These are phyloP conservation scores for Parus major DNA, from an alignment of 2,113 vertebrate species.

Conservation along the genomic window DNA sequence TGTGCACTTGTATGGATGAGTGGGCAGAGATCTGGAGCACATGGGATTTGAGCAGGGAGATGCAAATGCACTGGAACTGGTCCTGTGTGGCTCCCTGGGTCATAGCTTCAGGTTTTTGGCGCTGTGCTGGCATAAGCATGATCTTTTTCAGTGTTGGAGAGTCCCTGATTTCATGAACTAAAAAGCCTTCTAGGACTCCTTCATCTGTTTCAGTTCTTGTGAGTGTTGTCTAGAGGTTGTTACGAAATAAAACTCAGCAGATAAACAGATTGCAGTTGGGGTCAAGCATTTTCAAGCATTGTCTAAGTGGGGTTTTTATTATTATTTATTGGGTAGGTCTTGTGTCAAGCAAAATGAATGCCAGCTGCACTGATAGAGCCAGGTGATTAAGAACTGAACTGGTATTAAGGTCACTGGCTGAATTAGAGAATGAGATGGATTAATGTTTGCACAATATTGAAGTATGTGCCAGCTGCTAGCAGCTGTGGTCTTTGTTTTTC, in stretches of 20 bases:
- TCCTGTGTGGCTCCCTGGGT: rapidly evolving
- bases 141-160: rapidly evolving
- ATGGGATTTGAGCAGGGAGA: rapidly evolving
- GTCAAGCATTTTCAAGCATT: not conserved
- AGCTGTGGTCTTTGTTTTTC: not conserved
- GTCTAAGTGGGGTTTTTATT: not conserved
- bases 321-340: conserved; percentile 17
- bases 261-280: not conserved
- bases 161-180: not conserved
- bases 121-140: not conserved
- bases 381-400: conserved; percentile 60
- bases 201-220: not conserved
- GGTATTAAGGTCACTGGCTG: conserved; percentile 71
- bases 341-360: not conserved
- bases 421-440: conserved; percentile 57
- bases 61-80: not conserved
- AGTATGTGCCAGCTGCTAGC: conserved; percentile 50
- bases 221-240: not conserved
- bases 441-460: conserved; percentile 55
- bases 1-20: rapidly evolving
- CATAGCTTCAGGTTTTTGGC: not conserved
- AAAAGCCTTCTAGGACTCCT: not conserved
- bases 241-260: not conserved
- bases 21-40: not conserved
- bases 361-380: conserved; percentile 19